Evolutionary conservation across 92 coral and sea anemone species (phyloP).

Genomic region (Epizoanthus rinbou): DNA sequence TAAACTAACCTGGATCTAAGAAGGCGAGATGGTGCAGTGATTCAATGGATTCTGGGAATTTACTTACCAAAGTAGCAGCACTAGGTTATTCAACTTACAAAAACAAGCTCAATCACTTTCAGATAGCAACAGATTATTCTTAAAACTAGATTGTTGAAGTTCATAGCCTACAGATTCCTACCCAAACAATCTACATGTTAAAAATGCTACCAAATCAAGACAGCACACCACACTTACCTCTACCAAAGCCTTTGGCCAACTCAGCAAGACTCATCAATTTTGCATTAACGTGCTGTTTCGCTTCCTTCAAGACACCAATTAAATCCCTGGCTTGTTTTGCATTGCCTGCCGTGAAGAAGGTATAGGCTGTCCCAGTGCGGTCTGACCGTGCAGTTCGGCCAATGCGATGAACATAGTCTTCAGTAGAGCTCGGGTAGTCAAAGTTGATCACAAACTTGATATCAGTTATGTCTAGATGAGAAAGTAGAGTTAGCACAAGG

Average conservation of each 20-base stretch:
- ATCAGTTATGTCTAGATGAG: slow-evolving; percentile 89
- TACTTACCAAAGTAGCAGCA: too few species aligned
- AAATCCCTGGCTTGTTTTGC: slow-evolving; percentile 97
- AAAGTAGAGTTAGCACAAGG: background rate
- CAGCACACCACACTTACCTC: slow-evolving; percentile 58
- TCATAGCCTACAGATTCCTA: background rate
- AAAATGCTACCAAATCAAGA: background rate
- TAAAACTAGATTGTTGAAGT: too few species aligned
- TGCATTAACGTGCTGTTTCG: slow-evolving; percentile 92
- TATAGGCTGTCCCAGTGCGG: slow-evolving; percentile 96
- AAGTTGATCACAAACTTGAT: slow-evolving; percentile 99
- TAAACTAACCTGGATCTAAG: too few species aligned
- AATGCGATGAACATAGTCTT: slow-evolving; percentile 98
- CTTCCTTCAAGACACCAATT: slow-evolving; percentile 84
- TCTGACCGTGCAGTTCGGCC: slow-evolving; percentile 99
- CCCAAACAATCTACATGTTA: background rate
- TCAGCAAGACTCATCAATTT: slow-evolving; percentile 79
- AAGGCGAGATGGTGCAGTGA: too few species aligned
- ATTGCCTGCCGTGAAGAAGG: slow-evolving; percentile 93
- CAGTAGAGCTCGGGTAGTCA: slow-evolving; percentile 97
- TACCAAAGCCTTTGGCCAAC: slow-evolving; percentile 82
- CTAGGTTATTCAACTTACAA: too few species aligned
- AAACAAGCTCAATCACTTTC: too few species aligned
- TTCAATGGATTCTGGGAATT: too few species aligned
- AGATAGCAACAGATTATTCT: too few species aligned